Evolutionary conservation across 2,797 vertebrate genomes (phyloP).

Genomic region (Oophaga sylvatica): DNA sequence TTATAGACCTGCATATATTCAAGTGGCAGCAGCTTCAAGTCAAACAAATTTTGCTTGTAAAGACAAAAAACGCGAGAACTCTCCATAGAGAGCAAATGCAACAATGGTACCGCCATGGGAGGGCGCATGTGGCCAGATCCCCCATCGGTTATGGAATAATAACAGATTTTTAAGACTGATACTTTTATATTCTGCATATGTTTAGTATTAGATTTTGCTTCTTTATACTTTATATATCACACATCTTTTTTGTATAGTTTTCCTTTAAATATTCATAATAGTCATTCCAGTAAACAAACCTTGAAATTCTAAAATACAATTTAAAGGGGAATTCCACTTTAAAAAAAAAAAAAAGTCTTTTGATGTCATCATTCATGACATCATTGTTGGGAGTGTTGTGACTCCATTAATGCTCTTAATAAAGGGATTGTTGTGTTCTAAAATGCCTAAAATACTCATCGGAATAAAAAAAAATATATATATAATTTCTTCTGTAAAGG

Average conservation of each 20-base stretch:
- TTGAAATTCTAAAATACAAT: background rate
- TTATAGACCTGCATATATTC: constrained; percentile 16
- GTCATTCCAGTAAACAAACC: background rate
- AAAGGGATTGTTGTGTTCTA: too few relatives aligned
- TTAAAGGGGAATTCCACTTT: background rate
- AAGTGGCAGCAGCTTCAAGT: constrained; percentile 16
- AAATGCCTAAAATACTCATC: too few relatives aligned
- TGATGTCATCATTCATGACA: background rate
- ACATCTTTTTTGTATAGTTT: background rate
- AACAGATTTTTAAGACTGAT: constrained; percentile 6
- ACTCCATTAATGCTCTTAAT: background rate
- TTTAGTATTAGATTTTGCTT: background rate
- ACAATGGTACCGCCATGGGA: constrained; percentile 4
- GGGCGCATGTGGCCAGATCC: background rate
- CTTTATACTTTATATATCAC: background rate
- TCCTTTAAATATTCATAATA: too few relatives aligned
- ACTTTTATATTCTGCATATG: constrained; percentile 1
- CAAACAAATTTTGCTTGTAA: background rate
- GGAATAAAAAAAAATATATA: too few relatives aligned
- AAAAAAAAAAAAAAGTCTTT: background rate
- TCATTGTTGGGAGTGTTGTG: background rate
- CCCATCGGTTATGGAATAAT: background rate
- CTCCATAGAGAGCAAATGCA: constrained; percentile 17
- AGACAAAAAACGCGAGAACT: background rate
- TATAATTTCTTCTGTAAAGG: too few relatives aligned